These are phyloP conservation scores for Paramisgurnus dabryanus DNA, from an alignment of 2,113 vertebrate species.

Conservation along the genomic window DNA sequence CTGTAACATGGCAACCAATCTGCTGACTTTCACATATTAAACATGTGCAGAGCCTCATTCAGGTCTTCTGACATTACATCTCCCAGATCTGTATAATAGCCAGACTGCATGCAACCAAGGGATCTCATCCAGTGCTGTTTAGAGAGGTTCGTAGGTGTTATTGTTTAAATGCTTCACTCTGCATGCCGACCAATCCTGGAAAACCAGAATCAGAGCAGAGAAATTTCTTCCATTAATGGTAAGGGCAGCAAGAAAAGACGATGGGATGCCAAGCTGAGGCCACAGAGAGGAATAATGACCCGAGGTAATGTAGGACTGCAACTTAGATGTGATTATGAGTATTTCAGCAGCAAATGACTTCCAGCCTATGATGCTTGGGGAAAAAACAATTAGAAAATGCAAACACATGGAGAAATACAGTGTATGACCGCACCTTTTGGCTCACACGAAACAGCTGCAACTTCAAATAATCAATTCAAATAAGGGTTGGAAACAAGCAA, in stretches of 20 bases:
- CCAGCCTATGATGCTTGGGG: neutral
- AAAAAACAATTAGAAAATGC: neutral
- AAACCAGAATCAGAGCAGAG: neutral
- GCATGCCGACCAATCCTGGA: too few relatives aligned
- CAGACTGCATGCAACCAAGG: neutral
- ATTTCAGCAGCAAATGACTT: neutral
- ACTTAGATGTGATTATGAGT: slow-evolving; percentile 8
- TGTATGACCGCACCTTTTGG: neutral
- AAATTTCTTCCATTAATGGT: slow-evolving; percentile 29
- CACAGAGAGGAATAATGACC: neutral
- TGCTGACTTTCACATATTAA: slow-evolving; percentile 1
- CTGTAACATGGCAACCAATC: neutral
- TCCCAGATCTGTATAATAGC: neutral
- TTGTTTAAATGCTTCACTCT: neutral
- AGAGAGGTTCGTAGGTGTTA: neutral
- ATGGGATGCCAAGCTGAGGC: neutral
- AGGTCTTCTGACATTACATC: neutral
- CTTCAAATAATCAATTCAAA: slow-evolving; percentile 3
- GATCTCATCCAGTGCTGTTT: slow-evolving; percentile 11
- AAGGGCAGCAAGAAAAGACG: neutral
- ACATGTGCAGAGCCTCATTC: neutral
- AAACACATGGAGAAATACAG: neutral
- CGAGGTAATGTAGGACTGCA: neutral
- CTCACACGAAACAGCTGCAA: neutral
- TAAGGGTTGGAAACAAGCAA: neutral